Conservation (phyloP, 2,888 invertebrate genomes). For the Ophioninae sp. region DNA sequence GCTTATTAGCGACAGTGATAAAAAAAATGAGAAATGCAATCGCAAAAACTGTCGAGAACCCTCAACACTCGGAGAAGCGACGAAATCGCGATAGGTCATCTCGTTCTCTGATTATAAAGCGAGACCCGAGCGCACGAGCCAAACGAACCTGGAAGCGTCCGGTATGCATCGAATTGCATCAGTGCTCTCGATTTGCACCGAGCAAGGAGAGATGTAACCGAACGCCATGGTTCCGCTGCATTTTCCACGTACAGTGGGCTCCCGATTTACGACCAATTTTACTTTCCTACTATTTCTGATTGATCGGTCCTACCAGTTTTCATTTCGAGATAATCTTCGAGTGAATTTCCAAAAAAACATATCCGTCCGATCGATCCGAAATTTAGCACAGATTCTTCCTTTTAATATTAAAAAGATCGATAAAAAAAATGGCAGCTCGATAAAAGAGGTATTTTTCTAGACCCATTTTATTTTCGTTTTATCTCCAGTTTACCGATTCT, state of each 20-base stretch:
- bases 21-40: not conserved
- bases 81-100: slow-evolving; percentile 11
- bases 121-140: slow-evolving; percentile 4
- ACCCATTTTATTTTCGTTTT: too few relatives aligned
- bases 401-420: too few relatives aligned
- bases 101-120: slow-evolving; percentile 21
- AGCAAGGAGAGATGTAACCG: slow-evolving; percentile 45
- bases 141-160: slow-evolving; percentile 41
- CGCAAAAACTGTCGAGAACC: not conserved
- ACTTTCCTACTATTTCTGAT: too few relatives aligned
- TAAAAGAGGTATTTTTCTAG: too few relatives aligned
- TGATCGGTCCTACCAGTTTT: too few relatives aligned
- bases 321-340: too few relatives aligned
- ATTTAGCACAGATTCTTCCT: too few relatives aligned
- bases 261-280: too few relatives aligned
- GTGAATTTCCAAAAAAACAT: too few relatives aligned
- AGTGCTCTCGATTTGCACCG: slow-evolving; percentile 27
- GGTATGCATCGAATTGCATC: slow-evolving; percentile 6
- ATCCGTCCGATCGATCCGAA: too few relatives aligned
- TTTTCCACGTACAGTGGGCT: not conserved
- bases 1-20: not conserved
- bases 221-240: slow-evolving; percentile 20
- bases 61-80: not conserved
- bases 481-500: too few relatives aligned
- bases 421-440: too few relatives aligned